Conservation (phyloP, 2,888 invertebrate genomes). For the Trissolcus brochymenae region DNA sequence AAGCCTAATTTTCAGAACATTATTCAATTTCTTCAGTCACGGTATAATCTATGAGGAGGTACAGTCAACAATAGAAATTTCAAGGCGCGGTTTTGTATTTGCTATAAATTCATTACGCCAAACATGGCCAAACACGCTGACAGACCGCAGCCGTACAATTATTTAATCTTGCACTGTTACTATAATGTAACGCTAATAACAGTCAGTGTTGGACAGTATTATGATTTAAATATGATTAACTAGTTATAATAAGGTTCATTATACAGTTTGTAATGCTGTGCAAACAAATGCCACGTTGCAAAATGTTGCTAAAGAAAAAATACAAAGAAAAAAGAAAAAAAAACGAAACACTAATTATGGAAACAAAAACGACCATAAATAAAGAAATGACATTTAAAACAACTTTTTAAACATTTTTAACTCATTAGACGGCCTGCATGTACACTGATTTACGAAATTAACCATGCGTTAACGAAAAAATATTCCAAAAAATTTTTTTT, state of each 20-base stretch:
- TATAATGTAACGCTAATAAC: constrained; percentile 32
- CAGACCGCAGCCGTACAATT: constrained; percentile 27
- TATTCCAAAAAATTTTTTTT: no score
- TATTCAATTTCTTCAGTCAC: background rate
- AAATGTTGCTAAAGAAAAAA: no score
- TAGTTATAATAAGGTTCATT: constrained; percentile 1
- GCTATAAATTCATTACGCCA: constrained; percentile 39
- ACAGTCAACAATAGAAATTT: constrained; percentile 40
- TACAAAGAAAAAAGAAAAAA: no score
- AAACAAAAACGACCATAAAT: constrained; percentile 6
- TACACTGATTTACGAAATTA: no score
- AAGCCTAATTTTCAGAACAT: no score
- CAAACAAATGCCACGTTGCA: no score
- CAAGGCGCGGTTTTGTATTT: constrained; percentile 35
- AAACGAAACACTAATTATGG: no score
- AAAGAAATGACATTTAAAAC: constrained; percentile 3
- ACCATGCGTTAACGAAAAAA: background rate
- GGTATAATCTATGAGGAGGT: background rate
- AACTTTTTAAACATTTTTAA: no score
- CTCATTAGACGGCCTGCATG: no score
- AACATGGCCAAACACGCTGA: constrained; percentile 14
- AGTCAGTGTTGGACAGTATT: constrained; percentile 25
- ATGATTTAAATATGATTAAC: constrained; percentile 31
- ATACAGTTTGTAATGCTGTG: no score
- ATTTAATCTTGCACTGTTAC: constrained; percentile 10